Percentiles rank a stretch among this genome's conserved stretches.
phyloP scores from a whole-genome alignment of 2,888 invertebrate genomes.

The Caenorhabditis macrosperma region DNA sequence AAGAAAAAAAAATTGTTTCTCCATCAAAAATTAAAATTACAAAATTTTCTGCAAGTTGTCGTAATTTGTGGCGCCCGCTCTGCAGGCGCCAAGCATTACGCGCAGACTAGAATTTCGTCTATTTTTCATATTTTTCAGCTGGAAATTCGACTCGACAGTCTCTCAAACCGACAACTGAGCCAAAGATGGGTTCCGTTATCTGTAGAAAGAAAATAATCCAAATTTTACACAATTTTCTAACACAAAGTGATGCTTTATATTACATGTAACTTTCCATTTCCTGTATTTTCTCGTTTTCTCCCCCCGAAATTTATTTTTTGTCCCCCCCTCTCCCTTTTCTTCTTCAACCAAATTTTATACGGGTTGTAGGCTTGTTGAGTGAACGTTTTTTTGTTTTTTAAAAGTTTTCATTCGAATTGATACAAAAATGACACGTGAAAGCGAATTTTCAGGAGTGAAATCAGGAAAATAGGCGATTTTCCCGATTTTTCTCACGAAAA shows the following conservation, averaged over 20 bases:
- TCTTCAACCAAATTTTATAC: background rate
- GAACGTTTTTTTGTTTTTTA: background rate
- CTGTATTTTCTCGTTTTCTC: background rate
- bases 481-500: too few species aligned
- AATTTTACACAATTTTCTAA: background rate
- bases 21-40: too few species aligned
- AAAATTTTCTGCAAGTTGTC: too few species aligned
- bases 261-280: background rate
- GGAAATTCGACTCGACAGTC: constrained; percentile 70
- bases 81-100: background rate
- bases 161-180: constrained; percentile 55
- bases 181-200: constrained; percentile 67
- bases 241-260: constrained; percentile 8
- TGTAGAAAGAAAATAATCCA: constrained; percentile 46
- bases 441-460: background rate
- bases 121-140: constrained; percentile 60
- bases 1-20: background rate
- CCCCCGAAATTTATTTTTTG: background rate
- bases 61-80: background rate
- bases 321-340: background rate
- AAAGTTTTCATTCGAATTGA: background rate
- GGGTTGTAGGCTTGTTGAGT: background rate
- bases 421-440: background rate
- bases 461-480: too few species aligned
- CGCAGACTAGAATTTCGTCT: background rate